A percentile compares a stretch with the other conserved stretches of the same genome.
Evolutionary conservation across 2,888 invertebrate species (phyloP).

Genomic region (Apamea epomidion): DNA sequence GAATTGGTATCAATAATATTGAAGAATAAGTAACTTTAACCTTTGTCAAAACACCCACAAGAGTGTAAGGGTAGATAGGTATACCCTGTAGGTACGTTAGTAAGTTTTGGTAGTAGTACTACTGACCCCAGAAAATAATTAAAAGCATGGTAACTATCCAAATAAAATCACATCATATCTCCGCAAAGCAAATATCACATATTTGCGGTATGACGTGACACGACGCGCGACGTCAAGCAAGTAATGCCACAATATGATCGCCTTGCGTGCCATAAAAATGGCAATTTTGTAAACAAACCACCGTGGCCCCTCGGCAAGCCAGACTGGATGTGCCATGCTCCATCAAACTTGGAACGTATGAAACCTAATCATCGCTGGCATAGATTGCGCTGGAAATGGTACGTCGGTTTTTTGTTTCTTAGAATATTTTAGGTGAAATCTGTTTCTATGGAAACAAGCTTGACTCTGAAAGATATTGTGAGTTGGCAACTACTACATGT

Average conservation of each 20-base stretch:
- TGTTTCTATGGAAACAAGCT: not conserved
- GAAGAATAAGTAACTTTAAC: not conserved
- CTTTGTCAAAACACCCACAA: not conserved
- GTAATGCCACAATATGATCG: conserved; percentile 75
- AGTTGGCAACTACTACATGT: not conserved
- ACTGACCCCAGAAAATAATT: not conserved
- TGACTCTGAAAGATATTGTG: not conserved
- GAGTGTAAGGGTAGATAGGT: not conserved
- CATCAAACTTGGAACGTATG: conserved; percentile 76
- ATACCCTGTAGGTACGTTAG: not conserved
- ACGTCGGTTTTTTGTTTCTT: conserved; percentile 14
- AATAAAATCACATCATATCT: conserved; percentile 43
- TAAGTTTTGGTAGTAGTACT: not conserved
- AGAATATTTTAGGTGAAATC: not conserved
- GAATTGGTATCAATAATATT: not conserved
- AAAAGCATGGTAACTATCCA: conserved; percentile 12
- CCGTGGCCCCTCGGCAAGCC: conserved; percentile 70
- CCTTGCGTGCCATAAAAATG: conserved; percentile 79
- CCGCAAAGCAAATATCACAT: conserved; percentile 52
- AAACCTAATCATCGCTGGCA: conserved; percentile 75
- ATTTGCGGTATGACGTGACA: conserved; percentile 67
- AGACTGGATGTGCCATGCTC: conserved; percentile 73
- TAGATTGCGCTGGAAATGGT: conserved; percentile 57
- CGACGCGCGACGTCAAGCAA: conserved; percentile 63
- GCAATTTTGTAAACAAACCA: conserved; percentile 81